phyloP scores from a whole-genome alignment of 2,888 invertebrate genomes.

The Lamproptera curius region DNA sequence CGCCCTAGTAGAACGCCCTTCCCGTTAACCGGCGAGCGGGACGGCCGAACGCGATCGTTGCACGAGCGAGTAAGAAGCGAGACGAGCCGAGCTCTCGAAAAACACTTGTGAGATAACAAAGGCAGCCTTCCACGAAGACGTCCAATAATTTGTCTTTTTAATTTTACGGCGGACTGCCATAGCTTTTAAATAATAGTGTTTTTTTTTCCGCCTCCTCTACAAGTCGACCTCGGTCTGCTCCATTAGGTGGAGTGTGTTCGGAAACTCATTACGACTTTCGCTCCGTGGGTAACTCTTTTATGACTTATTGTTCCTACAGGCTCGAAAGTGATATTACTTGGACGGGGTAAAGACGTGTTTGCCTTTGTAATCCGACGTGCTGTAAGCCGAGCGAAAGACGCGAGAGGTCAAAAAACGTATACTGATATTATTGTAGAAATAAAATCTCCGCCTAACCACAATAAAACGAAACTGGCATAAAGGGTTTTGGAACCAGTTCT shows the following conservation, averaged over 20 bases:
- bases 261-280: slow-evolving; percentile 65
- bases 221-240: slow-evolving; percentile 59
- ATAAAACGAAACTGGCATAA: slow-evolving; percentile 65
- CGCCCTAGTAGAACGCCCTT: slow-evolving; percentile 71
- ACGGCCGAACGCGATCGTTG: slow-evolving; percentile 48
- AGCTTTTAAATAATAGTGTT: slow-evolving; percentile 68
- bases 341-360: slow-evolving; percentile 31
- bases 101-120: slow-evolving; percentile 78
- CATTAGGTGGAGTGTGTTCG: slow-evolving; percentile 63
- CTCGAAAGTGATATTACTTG: slow-evolving; percentile 46
- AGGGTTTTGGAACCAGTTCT: slow-evolving; percentile 68
- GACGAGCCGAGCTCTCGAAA: slow-evolving; percentile 74
- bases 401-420: slow-evolving; percentile 49
- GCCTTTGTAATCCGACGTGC: slow-evolving; percentile 12
- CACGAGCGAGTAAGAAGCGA: slow-evolving; percentile 51
- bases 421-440: slow-evolving; percentile 62
- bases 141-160: slow-evolving; percentile 79
- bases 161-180: slow-evolving; percentile 75
- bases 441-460: slow-evolving; percentile 61
- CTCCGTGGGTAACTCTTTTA: slow-evolving; percentile 58
- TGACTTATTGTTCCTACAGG: slow-evolving; percentile 67
- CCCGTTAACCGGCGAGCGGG: slow-evolving; percentile 69
- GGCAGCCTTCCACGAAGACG: slow-evolving; percentile 75
- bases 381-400: slow-evolving; percentile 20
- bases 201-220: slow-evolving; percentile 44